These are phyloP conservation scores for Pantherophis guttatus DNA, from an alignment of 2,113 vertebrate species.

Conservation along the genomic window DNA sequence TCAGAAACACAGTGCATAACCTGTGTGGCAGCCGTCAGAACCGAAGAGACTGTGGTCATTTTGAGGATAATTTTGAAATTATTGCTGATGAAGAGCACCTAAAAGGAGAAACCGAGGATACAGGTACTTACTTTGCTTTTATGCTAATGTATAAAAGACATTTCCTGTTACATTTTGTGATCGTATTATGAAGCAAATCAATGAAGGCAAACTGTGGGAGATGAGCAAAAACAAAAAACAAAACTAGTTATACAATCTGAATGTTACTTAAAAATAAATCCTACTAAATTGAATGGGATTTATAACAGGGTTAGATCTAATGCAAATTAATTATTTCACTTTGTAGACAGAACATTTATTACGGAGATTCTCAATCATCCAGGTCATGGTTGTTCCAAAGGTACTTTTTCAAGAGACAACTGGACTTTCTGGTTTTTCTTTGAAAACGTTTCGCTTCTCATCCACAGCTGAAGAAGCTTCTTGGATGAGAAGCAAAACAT, in stretches of 20 bases:
- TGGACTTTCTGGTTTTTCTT: too few species aligned
- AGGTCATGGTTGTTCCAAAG: too few species aligned
- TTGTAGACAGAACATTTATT: neutral
- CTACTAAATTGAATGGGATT: neutral
- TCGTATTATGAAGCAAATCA: neutral
- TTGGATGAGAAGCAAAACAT: too few species aligned
- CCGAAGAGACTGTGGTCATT: constrained; percentile 64
- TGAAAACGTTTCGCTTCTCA: too few species aligned
- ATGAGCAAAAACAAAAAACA: neutral
- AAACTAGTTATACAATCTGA: neutral
- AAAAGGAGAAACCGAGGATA: constrained; percentile 6
- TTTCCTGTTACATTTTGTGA: too few species aligned
- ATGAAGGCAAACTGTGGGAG: neutral
- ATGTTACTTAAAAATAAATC: neutral
- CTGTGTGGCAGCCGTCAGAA: constrained; percentile 74
- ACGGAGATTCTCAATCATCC: too few species aligned
- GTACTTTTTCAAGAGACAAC: too few species aligned
- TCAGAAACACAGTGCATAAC: constrained; percentile 85
- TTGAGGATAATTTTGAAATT: constrained; percentile 48
- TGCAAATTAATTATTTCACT: neutral
- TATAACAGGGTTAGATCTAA: neutral
- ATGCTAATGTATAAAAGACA: neutral
- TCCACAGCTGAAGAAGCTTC: too few species aligned
- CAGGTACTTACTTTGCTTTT: constrained; percentile 44
- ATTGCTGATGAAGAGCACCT: constrained; percentile 29